Conservation (phyloP, 2,888 invertebrate species). For the Hydrotaea cyrtoneurina region DNA sequence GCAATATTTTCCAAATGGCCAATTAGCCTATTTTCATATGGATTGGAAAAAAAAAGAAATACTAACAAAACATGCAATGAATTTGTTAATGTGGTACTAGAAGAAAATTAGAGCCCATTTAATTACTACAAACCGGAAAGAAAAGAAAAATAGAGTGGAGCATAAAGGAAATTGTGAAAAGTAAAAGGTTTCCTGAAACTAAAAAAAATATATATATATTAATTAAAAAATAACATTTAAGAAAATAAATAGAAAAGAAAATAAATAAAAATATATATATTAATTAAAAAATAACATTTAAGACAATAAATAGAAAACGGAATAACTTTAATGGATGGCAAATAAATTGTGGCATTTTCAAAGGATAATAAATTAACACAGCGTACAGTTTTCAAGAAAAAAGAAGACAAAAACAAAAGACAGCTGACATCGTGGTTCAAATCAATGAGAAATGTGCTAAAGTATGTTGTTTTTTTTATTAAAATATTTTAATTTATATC, state of each 20-base stretch:
- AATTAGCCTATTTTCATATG: conserved; percentile 39
- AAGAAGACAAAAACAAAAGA: not conserved
- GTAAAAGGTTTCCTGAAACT: not conserved
- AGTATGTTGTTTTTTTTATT: no score
- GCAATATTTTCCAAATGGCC: conserved; percentile 53
- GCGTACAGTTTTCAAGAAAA: no score
- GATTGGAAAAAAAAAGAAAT: not conserved
- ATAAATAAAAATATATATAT: not conserved
- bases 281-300: not conserved
- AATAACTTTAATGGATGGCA: no score
- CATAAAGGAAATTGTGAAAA: not conserved
- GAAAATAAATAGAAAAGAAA: not conserved
- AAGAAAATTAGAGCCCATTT: not conserved
- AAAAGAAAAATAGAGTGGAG: not conserved
- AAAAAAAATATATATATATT: not conserved
- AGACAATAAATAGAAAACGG: not conserved
- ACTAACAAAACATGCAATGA: conserved; percentile 39
- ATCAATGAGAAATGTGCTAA: no score
- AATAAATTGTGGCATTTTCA: no score
- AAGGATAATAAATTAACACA: not conserved
- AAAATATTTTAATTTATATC: no score
- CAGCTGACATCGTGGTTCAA: no score
- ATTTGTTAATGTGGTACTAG: conserved; percentile 49
- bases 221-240: not conserved
- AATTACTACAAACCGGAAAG: no score